These are phyloP conservation scores for Cephalopachus bancanus DNA, from an alignment of 2,797 vertebrate species.

Conservation along the genomic window DNA sequence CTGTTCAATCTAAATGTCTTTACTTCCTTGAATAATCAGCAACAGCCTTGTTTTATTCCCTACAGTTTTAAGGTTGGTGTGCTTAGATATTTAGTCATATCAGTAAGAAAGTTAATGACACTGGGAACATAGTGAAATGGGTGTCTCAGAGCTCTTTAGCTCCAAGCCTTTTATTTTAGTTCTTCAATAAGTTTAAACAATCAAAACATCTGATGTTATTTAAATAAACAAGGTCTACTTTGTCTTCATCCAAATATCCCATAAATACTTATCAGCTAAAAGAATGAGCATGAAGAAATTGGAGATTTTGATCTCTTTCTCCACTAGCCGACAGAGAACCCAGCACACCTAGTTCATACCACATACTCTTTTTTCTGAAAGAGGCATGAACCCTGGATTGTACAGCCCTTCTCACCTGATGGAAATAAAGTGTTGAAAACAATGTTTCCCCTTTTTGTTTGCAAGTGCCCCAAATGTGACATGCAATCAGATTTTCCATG, in stretches of 20 bases:
- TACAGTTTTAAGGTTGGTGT: constrained; percentile 42
- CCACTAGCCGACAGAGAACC: constrained; percentile 25
- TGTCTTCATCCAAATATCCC: constrained; percentile 28
- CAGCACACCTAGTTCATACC: neutral
- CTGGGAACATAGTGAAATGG: neutral
- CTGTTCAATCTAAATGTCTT: constrained; percentile 26
- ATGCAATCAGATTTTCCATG: constrained; percentile 62
- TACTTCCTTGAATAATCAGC: constrained; percentile 44
- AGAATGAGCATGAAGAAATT: constrained; percentile 1
- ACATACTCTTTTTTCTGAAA: constrained; percentile 22
- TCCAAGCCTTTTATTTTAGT: constrained; percentile 27
- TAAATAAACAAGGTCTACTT: constrained; percentile 6
- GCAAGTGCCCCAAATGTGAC: constrained; percentile 69
- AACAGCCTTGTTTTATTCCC: constrained; percentile 33
- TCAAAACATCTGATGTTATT: constrained; percentile 9
- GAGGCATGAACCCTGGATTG: neutral
- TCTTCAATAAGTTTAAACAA: constrained; percentile 51
- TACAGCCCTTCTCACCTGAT: neutral
- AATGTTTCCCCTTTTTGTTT: neutral
- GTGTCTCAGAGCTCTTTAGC: neutral
- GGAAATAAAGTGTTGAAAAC: constrained; percentile 68
- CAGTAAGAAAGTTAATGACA: constrained; percentile 8
- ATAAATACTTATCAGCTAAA: constrained; percentile 34
- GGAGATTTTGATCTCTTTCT: constrained; percentile 26
- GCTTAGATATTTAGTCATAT: neutral